Evolutionary conservation across 2,888 invertebrate species (phyloP).

Genomic region (Teinopalpus imperialis): DNA sequence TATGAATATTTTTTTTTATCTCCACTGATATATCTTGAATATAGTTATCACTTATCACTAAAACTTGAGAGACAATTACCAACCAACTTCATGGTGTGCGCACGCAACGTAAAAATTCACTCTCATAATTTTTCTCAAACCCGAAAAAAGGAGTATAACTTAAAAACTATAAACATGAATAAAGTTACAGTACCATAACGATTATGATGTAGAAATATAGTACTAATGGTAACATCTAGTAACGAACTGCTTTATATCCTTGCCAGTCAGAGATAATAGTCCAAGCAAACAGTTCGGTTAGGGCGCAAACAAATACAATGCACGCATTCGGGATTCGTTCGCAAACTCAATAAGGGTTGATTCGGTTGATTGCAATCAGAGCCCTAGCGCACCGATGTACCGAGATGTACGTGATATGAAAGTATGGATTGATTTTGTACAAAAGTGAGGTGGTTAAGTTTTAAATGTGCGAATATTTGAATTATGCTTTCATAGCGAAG

Average conservation of each 20-base stretch:
- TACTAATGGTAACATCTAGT: too few species aligned
- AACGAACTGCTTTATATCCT: constrained; percentile 27
- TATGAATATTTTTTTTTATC: too few species aligned
- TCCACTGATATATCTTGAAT: too few species aligned
- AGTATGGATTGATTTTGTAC: constrained; percentile 38
- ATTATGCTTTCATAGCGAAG: background rate
- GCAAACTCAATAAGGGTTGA: constrained; percentile 72
- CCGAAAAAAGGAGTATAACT: too few species aligned
- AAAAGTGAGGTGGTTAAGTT: constrained; percentile 6
- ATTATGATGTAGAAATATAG: too few species aligned
- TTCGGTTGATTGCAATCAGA: constrained; percentile 75
- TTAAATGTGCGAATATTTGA: constrained; percentile 16
- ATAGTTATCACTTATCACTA: too few species aligned
- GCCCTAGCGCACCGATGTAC: constrained; percentile 36
- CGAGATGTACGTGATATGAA: constrained; percentile 48
- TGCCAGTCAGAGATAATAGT: constrained; percentile 52
- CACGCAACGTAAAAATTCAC: too few species aligned
- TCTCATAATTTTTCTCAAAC: too few species aligned
- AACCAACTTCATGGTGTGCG: too few species aligned
- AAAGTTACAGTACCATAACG: too few species aligned
- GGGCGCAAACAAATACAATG: constrained; percentile 53
- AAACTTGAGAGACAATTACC: too few species aligned
- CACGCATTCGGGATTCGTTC: constrained; percentile 40
- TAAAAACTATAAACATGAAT: too few species aligned
- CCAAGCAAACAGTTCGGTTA: constrained; percentile 61